Evolutionary conservation across 2,113 vertebrate genomes (phyloP).

Genomic region (Bubo bubo): DNA sequence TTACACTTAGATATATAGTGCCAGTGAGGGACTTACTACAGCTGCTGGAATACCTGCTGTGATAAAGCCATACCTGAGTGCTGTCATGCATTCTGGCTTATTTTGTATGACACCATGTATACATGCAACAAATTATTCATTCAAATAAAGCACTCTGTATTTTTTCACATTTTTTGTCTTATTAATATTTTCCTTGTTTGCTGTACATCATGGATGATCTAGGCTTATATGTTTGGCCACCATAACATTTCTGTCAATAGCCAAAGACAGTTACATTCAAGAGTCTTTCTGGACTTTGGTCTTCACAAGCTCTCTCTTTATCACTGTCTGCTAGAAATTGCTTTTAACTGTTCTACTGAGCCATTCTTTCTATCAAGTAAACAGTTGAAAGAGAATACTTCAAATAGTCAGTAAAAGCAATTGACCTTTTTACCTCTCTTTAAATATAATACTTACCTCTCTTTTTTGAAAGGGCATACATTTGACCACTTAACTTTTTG

Average conservation of each 20-base stretch:
- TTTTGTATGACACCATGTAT: neutral
- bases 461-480: neutral
- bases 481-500: neutral
- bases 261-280: neutral
- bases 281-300: neutral
- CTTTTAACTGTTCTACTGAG: neutral
- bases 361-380: neutral
- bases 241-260: neutral
- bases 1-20: neutral
- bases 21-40: neutral
- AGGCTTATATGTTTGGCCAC: neutral
- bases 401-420: conserved; percentile 1
- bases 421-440: neutral
- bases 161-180: neutral
- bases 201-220: neutral
- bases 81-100: neutral
- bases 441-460: neutral
- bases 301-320: neutral
- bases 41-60: neutral
- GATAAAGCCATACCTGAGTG: neutral
- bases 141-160: neutral
- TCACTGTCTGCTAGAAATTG: neutral
- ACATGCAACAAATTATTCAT: neutral
- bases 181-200: neutral
- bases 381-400: neutral